Evolutionary conservation across 2,888 invertebrate species (phyloP).

Genomic region (Sphaerophoria taeniata): DNA sequence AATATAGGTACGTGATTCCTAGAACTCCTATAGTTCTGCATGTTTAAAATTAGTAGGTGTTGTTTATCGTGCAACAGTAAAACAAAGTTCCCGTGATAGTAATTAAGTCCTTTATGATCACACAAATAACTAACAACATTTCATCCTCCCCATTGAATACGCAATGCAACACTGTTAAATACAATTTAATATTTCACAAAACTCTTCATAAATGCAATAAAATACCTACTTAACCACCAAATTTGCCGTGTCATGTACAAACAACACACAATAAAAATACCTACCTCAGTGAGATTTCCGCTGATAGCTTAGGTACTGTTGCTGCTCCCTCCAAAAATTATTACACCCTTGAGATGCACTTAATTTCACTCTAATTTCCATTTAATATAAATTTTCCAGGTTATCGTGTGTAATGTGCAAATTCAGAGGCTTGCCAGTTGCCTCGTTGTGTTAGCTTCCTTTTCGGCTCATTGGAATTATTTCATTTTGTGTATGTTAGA

Average conservation of each 20-base stretch:
- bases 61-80: too few species aligned
- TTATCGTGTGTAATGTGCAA: background rate
- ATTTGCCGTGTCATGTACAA: constrained; percentile 49
- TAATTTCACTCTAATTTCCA: constrained; percentile 70
- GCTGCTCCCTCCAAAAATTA: constrained; percentile 43
- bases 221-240: constrained; percentile 44
- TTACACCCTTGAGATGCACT: constrained; percentile 63
- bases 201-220: constrained; percentile 38
- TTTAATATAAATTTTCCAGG: constrained; percentile 66
- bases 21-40: too few species aligned
- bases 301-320: background rate
- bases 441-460: background rate
- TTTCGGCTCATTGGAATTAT: background rate
- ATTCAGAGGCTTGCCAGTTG: background rate
- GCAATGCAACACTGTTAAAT: too few species aligned
- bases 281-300: background rate
- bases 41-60: too few species aligned
- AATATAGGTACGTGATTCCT: too few species aligned
- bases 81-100: too few species aligned
- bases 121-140: too few species aligned
- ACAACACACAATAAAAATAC: constrained; percentile 33
- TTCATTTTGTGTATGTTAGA: background rate
- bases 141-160: too few species aligned
- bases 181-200: constrained; percentile 13
- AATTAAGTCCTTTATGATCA: too few species aligned